Evolutionary conservation across 2,888 invertebrate species (phyloP).

Genomic region (Drosophila parthenogenetica): DNA sequence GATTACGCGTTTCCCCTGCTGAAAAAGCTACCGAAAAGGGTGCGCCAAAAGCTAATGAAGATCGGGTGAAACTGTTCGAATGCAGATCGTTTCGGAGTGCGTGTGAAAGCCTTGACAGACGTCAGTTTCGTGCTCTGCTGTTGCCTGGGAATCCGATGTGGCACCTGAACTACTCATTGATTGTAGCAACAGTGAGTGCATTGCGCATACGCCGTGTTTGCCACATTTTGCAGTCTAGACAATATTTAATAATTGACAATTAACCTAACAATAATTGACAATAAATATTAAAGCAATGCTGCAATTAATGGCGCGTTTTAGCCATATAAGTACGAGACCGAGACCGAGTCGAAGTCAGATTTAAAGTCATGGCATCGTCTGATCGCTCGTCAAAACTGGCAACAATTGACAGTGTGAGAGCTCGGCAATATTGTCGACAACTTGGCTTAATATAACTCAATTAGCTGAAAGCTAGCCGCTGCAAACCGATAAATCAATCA

Average conservation of each 20-base stretch:
- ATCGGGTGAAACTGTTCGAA: slow-evolving; percentile 23
- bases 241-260: slow-evolving; percentile 79
- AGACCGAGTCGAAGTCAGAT: slow-evolving; percentile 24
- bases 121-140: neutral
- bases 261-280: slow-evolving; percentile 79
- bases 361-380: slow-evolving; percentile 26
- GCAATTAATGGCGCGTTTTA: slow-evolving; percentile 78
- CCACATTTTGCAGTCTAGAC: slow-evolving; percentile 42
- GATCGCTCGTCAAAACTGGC: slow-evolving; percentile 50
- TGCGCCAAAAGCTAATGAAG: slow-evolving; percentile 6
- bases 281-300: slow-evolving; percentile 72
- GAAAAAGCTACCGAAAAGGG: slow-evolving; percentile 28
- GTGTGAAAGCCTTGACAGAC: slow-evolving; percentile 53
- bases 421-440: slow-evolving; percentile 21
- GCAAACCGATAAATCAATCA: slow-evolving; percentile 72
- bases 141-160: slow-evolving; percentile 53
- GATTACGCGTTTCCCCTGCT: slow-evolving; percentile 42
- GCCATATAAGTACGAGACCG: slow-evolving; percentile 67
- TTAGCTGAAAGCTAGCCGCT: slow-evolving; percentile 50
- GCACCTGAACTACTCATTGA: slow-evolving; percentile 74
- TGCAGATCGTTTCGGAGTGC: slow-evolving; percentile 44
- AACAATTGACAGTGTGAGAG: slow-evolving; percentile 71
- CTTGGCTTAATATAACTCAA: slow-evolving; percentile 70
- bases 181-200: slow-evolving; percentile 37
- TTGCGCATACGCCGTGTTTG: slow-evolving; percentile 70